These are phyloP conservation scores for rat (Rattus norvegicus) DNA, from an alignment of 2,113 vertebrate genomes.

Conservation along the genomic window DNA sequence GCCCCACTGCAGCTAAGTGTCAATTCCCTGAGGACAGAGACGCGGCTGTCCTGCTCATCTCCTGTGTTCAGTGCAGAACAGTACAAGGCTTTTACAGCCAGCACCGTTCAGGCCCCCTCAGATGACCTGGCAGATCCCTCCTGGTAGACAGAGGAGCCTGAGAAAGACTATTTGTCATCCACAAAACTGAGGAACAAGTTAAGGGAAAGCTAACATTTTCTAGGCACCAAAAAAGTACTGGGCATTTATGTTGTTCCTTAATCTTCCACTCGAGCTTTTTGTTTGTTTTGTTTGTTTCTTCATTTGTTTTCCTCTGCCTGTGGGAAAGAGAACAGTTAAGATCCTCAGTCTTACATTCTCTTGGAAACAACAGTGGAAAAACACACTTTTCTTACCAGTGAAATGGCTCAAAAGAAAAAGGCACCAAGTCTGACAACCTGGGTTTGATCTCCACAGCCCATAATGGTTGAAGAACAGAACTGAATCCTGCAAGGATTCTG, in stretches of 20 bases:
- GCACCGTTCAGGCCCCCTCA: not conserved
- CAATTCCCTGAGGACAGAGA: conserved; percentile 1
- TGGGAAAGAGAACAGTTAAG: not conserved
- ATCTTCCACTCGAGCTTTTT: not conserved
- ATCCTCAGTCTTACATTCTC: not conserved
- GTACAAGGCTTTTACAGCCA: not conserved
- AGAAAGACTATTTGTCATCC: not conserved
- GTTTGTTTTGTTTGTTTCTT: not conserved
- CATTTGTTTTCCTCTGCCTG: not conserved
- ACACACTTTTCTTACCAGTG: not conserved
- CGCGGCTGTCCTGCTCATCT: not conserved
- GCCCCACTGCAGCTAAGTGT: not conserved
- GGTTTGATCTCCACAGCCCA: not conserved
- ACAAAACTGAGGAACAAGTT: not conserved
- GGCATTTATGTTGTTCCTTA: not conserved
- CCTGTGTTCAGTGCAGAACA: not conserved
- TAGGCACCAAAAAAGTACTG: not conserved
- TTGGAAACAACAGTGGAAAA: conserved; percentile 29
- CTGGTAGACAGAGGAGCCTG: not conserved
- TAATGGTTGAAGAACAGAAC: not conserved
- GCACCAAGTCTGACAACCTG: not conserved
- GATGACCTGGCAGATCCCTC: not conserved
- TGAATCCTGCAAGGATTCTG: not conserved
- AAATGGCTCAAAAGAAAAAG: not conserved
- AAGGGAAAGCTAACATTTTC: conserved; percentile 43